Percentiles rank a stretch among this genome's conserved stretches.
Conservation (phyloP, 2,888 invertebrate species). For the Schizotus pectinicornis region DNA sequence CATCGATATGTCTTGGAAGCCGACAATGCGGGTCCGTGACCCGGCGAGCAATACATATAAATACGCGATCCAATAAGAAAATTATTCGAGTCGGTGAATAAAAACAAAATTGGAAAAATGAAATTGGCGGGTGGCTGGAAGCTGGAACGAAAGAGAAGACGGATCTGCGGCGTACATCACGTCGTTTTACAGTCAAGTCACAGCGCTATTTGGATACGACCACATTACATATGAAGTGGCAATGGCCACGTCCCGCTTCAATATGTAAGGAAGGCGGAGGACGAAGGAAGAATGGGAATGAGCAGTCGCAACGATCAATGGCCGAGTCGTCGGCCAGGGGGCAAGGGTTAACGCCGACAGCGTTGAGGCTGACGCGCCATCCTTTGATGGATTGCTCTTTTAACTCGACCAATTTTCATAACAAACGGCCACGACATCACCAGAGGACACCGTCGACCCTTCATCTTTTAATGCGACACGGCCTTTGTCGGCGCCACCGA, state of each 20-base stretch:
- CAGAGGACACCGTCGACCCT: not conserved
- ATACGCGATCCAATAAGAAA: conserved; percentile 27
- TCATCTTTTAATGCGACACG: not conserved
- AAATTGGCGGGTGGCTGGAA: conserved; percentile 18
- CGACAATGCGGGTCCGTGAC: conserved; percentile 28
- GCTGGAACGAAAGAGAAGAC: conserved; percentile 22
- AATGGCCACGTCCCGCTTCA: conserved; percentile 40
- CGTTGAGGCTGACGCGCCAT: conserved; percentile 19
- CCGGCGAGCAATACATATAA: conserved; percentile 24
- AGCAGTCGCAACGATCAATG: conserved; percentile 24
- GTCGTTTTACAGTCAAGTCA: conserved; percentile 35
- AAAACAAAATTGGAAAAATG: conserved; percentile 35
- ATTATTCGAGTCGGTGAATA: conserved; percentile 31
- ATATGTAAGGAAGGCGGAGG: conserved; percentile 40
- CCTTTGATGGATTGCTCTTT: conserved; percentile 27
- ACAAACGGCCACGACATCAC: conserved; percentile 21
- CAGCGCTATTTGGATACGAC: conserved; percentile 41
- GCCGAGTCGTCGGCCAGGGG: conserved; percentile 8
- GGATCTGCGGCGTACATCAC: conserved; percentile 26
- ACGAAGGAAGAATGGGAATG: conserved; percentile 37
- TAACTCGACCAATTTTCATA: conserved; percentile 26
- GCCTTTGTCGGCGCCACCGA: not conserved
- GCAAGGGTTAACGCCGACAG: conserved; percentile 23
- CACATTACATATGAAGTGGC: conserved; percentile 43
- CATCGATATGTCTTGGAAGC: conserved; percentile 5